Percentiles rank a stretch among this genome's conserved stretches.
Conservation (phyloP, 2,888 invertebrate species). For the Prenolepis imparis region DNA sequence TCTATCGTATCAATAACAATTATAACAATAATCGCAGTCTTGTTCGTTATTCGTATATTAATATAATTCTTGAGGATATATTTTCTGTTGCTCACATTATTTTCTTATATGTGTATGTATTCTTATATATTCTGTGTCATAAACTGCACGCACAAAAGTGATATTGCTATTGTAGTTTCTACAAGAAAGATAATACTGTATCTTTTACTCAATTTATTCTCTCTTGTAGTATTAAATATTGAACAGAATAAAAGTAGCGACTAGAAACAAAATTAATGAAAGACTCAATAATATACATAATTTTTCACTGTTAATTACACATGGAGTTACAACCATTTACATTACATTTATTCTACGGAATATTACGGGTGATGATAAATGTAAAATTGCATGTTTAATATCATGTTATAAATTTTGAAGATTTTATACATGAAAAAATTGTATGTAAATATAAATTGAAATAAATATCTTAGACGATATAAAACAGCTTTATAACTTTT, state of each 20-base stretch:
- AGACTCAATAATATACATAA: constrained; percentile 35
- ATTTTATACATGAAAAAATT: constrained; percentile 20
- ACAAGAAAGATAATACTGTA: constrained; percentile 45
- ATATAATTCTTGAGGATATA: constrained; percentile 27
- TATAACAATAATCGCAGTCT: constrained; percentile 51
- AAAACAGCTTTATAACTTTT: neutral
- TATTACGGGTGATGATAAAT: constrained; percentile 11
- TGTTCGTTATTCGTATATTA: constrained; percentile 34
- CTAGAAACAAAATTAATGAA: constrained; percentile 53
- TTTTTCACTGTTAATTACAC: constrained; percentile 12
- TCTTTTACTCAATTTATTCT: constrained; percentile 18
- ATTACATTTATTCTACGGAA: neutral
- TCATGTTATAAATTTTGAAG: constrained; percentile 7
- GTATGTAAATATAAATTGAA: constrained; percentile 1
- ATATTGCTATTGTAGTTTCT: constrained; percentile 36
- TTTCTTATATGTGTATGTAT: neutral
- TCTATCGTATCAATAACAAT: constrained; percentile 36
- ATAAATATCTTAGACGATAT: neutral
- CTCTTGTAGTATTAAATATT: constrained; percentile 30
- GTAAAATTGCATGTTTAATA: constrained; percentile 27
- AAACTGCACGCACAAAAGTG: constrained; percentile 23
- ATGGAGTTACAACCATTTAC: constrained; percentile 11
- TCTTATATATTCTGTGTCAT: neutral
- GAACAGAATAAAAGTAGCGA: constrained; percentile 40
- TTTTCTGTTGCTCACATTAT: constrained; percentile 12